phyloP scores from a whole-genome alignment of 1,140 invertebrate genomes.

The Orchestia grillus region DNA sequence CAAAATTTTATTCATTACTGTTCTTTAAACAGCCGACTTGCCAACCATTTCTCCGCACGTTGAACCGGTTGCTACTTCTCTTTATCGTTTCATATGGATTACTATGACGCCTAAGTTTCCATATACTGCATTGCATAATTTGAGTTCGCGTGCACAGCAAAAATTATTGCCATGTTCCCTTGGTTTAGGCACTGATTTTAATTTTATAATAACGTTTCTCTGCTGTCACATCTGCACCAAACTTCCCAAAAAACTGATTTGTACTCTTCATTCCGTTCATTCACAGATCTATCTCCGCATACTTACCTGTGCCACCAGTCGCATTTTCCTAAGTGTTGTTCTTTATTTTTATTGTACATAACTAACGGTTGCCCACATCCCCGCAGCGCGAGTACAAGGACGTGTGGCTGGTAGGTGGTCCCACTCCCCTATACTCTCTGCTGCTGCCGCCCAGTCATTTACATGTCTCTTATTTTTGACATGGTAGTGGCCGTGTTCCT shows the following conservation, averaged over 20 bases:
- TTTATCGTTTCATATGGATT: background rate
- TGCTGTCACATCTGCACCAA: background rate
- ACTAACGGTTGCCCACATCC: background rate
- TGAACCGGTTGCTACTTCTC: background rate
- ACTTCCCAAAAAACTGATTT: background rate
- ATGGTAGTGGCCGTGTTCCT: background rate
- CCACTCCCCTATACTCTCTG: background rate
- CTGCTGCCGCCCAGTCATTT: background rate
- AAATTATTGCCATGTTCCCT: background rate
- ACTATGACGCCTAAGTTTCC: background rate
- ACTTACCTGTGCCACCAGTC: background rate
- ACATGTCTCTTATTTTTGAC: constrained; percentile 10
- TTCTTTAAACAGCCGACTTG: background rate
- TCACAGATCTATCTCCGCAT: background rate
- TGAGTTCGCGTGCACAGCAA: no score
- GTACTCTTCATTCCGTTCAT: background rate
- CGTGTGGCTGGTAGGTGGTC: constrained; percentile 67
- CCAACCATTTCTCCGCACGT: background rate
- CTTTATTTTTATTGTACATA: background rate
- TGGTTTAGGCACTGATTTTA: background rate
- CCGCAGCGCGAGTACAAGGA: constrained; percentile 68
- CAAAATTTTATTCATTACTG: background rate
- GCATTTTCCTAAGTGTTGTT: background rate
- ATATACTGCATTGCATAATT: background rate
- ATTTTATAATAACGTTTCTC: background rate